A percentile compares a stretch with the other conserved stretches of the same genome.
phyloP scores from a whole-genome alignment of 2,888 invertebrate genomes.

The Calephelis perditalis region DNA sequence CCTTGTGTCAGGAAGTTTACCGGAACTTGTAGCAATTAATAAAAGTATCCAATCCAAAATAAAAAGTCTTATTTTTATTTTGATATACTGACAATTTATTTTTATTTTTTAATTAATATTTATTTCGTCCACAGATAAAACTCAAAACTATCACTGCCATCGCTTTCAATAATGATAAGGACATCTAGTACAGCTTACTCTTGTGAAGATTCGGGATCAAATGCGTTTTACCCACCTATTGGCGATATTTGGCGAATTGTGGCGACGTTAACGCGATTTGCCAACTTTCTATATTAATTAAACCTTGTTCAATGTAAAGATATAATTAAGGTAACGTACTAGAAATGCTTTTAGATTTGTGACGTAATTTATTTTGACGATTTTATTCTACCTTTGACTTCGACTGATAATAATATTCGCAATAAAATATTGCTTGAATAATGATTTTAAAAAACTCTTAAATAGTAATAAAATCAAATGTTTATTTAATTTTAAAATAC shows the following conservation, averaged over 20 bases:
- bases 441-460: too few relatives aligned
- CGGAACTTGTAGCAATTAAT: too few relatives aligned
- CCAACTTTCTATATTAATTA: conserved; percentile 4
- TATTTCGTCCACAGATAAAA: conserved; percentile 52
- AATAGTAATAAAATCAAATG: too few relatives aligned
- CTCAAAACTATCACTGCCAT: conserved; percentile 69
- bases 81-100: too few relatives aligned
- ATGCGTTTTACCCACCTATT: conserved; percentile 17
- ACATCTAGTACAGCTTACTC: conserved; percentile 10
- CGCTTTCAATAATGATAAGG: conserved; percentile 63
- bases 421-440: too few relatives aligned
- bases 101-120: background rate
- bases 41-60: too few relatives aligned
- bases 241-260: conserved; percentile 7
- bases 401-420: too few relatives aligned
- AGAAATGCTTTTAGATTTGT: too few relatives aligned
- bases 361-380: too few relatives aligned
- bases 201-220: conserved; percentile 17
- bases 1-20: background rate
- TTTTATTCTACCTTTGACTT: too few relatives aligned
- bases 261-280: conserved; percentile 5
- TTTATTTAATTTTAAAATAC: too few relatives aligned
- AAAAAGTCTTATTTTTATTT: too few relatives aligned
- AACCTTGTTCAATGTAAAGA: background rate
- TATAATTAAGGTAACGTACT: background rate